Evolutionary conservation across 2,113 vertebrate species (phyloP).

Genomic region (Saguinus imperator): DNA sequence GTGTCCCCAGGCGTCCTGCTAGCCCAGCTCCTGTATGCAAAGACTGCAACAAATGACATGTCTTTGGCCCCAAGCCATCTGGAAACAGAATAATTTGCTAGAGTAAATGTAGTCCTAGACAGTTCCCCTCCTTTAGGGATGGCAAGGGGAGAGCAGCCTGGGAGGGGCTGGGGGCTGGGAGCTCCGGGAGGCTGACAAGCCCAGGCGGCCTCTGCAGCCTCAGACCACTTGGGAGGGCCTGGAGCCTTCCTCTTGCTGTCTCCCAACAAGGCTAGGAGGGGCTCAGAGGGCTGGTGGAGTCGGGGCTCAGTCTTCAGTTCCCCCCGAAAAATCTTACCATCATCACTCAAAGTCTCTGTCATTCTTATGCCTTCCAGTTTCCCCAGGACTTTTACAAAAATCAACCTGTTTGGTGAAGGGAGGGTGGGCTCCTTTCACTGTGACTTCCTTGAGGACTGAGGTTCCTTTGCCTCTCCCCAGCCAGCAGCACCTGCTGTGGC

Average conservation of each 20-base stretch:
- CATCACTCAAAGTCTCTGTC: not conserved
- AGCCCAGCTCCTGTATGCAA: conserved; percentile 59
- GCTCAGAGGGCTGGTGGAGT: not conserved
- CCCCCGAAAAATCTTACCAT: not conserved
- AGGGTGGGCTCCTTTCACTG: not conserved
- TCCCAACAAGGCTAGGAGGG: not conserved
- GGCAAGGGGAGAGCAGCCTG: conserved; percentile 38
- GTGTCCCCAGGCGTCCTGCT: conserved; percentile 45
- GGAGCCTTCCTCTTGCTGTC: not conserved
- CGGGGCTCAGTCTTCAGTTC: not conserved
- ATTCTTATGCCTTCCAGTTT: not conserved
- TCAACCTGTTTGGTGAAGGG: not conserved
- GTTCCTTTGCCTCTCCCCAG: not conserved
- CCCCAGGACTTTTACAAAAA: not conserved
- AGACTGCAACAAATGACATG: conserved; percentile 63
- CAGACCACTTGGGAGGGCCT: too few relatives aligned
- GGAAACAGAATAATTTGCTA: conserved; percentile 58
- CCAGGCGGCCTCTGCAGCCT: not conserved
- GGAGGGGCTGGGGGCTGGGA: conserved; percentile 6
- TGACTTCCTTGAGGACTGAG: not conserved
- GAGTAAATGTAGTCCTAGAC: conserved; percentile 46
- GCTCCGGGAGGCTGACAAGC: not conserved
- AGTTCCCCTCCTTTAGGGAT: not conserved
- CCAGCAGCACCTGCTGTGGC: not conserved
- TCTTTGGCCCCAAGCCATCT: conserved; percentile 65